Base-by-base conservation (phyloP, 2,797 vertebrate genomes). In the Lepilemur ruficaudatus region DNA sequence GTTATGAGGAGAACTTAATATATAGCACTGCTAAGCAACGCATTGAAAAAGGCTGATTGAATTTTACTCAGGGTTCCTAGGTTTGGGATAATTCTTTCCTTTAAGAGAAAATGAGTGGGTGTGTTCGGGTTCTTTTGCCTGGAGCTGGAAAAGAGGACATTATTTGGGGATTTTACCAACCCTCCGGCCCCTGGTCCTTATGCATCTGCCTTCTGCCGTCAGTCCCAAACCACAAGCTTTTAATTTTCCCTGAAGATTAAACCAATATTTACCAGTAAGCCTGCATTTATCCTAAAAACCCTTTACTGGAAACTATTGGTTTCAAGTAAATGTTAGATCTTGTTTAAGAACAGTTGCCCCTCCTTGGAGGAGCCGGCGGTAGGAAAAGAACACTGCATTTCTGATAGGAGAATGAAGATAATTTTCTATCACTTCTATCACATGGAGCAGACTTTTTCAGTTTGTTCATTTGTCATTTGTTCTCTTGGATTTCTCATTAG, bases 191-290 rank as follows among this genome's bases (percentile, higher is more conserved):
- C 83, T 43, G 84, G 94, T 95, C 95, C 95, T 97, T 96, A 93
- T 97, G 96, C 96, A 97, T 98, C 96, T 98, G 95, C 97, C 95
- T 97, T 98, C 95, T 98, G 94, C 97, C 93, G 50, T 98, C 97
- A 94, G 97, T 98, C 96, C 95, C 93, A 97, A 97, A 97, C 97
- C 98, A 97, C 97, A 98, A 96, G 96, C 97, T 97, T 98, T 97
- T 97, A 96, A 97, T 98, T 98, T 98, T 96, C 96, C 91, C 97
- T 79, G 80, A 97, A 97, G 95, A 98, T 97, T 96, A 98, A 97
- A 96, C 96, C 97, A 97, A 97, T 96, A 97, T 98, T 97, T 97
- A 97, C 97, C 93, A 97, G 96, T 97, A 97, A 97, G 94, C 93
- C 96, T 97, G 76, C 97, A 92, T 38, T 98, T 98, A 97, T 96